These are phyloP conservation scores for Timema podura DNA, from an alignment of 2,888 invertebrate species.

Conservation along the genomic window DNA sequence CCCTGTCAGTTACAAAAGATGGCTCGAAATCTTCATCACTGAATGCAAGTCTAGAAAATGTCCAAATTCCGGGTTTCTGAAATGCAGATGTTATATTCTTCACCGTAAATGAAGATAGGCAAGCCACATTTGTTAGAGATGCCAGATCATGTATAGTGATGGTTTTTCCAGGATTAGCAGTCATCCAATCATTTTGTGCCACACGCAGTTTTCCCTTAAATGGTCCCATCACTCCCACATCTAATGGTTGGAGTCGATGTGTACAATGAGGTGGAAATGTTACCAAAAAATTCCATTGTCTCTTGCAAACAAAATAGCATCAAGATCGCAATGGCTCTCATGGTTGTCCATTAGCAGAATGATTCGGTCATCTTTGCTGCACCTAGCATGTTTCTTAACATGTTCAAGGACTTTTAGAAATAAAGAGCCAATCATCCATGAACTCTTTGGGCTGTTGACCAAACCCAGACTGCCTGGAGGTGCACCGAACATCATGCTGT, in stretches of 20 bases:
- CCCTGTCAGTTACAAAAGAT: too few relatives aligned
- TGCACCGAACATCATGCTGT: neutral
- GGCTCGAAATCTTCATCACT: too few relatives aligned
- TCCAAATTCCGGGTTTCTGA: too few relatives aligned
- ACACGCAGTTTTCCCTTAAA: too few relatives aligned
- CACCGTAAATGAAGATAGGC: too few relatives aligned
- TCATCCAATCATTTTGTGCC: slow-evolving; percentile 1
- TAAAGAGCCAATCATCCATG: slow-evolving; percentile 1
- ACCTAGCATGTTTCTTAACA: neutral
- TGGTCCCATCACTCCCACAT: slow-evolving; percentile 17
- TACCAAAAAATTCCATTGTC: slow-evolving; percentile 11
- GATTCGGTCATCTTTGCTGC: slow-evolving; percentile 8
- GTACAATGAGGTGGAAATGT: slow-evolving; percentile 23
- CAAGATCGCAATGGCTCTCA: slow-evolving; percentile 14
- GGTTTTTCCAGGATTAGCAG: slow-evolving; percentile 13
- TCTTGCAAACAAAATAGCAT: slow-evolving; percentile 12
- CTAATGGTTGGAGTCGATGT: slow-evolving; percentile 19
- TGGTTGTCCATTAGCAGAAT: slow-evolving; percentile 19
- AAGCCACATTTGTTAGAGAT: too few relatives aligned
- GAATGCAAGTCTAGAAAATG: too few relatives aligned
- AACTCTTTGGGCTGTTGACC: slow-evolving; percentile 2
- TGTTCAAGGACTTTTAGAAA: slow-evolving; percentile 9
- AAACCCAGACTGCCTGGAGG: slow-evolving; percentile 15
- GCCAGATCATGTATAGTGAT: slow-evolving; percentile 17
- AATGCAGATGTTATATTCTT: too few relatives aligned